A percentile compares a stretch with the other conserved stretches of the same genome.
Conservation (phyloP, 2,797 vertebrate species). For the Eulemur rubriventer region DNA sequence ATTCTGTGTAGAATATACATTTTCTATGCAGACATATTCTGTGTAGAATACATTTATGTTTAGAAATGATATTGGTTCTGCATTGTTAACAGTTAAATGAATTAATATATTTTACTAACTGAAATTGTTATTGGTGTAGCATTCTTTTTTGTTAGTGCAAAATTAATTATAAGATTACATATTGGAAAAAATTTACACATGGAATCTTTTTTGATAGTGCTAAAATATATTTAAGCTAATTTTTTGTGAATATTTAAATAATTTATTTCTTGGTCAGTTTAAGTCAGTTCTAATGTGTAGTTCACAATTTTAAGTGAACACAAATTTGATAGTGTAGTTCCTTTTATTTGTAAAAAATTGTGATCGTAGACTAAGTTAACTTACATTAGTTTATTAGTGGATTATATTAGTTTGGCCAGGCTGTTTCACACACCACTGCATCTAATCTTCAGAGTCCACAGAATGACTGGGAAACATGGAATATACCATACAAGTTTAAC, state of each 20-base stretch:
- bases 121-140: not conserved
- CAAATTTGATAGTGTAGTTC: not conserved
- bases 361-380: not conserved
- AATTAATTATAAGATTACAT: constrained; percentile 22
- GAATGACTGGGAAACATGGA: not conserved
- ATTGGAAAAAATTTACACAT: constrained; percentile 1
- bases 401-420: not conserved
- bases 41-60: not conserved
- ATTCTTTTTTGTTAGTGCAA: constrained; percentile 22
- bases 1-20: no score
- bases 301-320: constrained; percentile 33
- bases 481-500: not conserved
- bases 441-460: not conserved
- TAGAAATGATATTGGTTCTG: not conserved
- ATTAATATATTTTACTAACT: constrained; percentile 46
- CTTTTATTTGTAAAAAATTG: constrained; percentile 10
- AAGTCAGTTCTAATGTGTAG: not conserved
- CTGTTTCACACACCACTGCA: not conserved
- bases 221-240: constrained; percentile 11
- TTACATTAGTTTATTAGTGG: not conserved
- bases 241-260: constrained; percentile 17
- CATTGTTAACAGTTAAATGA: constrained; percentile 16
- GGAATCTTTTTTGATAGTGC: not conserved
- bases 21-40: not conserved
- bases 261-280: not conserved